Evolutionary conservation across 1,140 invertebrate genomes (phyloP).

Genomic region (Eumeta japonica): DNA sequence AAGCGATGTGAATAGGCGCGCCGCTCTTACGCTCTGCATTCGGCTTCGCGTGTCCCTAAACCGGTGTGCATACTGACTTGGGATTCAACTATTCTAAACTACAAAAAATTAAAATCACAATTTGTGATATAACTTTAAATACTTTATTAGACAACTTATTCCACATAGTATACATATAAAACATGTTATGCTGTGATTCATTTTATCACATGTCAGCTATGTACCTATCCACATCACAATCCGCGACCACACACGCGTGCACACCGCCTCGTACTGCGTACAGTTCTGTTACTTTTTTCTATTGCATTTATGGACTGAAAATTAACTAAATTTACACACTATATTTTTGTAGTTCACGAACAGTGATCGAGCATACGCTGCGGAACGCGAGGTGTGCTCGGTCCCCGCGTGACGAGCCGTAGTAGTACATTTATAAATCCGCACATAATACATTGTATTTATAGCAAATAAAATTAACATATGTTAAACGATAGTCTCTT

Average conservation of each 20-base stretch:
- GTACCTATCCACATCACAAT: conserved; percentile 54
- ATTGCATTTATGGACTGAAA: no score
- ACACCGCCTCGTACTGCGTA: conserved; percentile 28
- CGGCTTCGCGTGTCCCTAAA: no score
- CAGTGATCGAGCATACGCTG: conserved; percentile 45
- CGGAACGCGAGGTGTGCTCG: conserved; percentile 36
- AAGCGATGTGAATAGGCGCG: conserved; percentile 47
- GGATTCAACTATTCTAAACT: no score
- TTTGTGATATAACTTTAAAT: conserved; percentile 53
- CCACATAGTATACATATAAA: conserved; percentile 56
- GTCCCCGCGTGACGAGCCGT: conserved; percentile 34
- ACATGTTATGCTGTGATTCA: conserved; percentile 53
- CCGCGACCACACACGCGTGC: conserved; percentile 37
- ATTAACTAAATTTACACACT: conserved; percentile 48
- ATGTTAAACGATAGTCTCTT: conserved; percentile 58
- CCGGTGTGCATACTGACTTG: no score
- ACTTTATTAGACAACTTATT: conserved; percentile 57
- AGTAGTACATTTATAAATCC: conserved; percentile 45
- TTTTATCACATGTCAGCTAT: conserved; percentile 51
- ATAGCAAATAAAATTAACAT: conserved; percentile 57
- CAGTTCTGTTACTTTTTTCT: conserved; percentile 25
- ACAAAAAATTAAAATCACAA: conserved; percentile 48
- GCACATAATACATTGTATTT: conserved; percentile 55
- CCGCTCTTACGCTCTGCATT: no score
- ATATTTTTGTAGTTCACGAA: conserved; percentile 49